Base-by-base conservation (phyloP, 2,113 vertebrate species). In the Microcebus tavaratra region DNA sequence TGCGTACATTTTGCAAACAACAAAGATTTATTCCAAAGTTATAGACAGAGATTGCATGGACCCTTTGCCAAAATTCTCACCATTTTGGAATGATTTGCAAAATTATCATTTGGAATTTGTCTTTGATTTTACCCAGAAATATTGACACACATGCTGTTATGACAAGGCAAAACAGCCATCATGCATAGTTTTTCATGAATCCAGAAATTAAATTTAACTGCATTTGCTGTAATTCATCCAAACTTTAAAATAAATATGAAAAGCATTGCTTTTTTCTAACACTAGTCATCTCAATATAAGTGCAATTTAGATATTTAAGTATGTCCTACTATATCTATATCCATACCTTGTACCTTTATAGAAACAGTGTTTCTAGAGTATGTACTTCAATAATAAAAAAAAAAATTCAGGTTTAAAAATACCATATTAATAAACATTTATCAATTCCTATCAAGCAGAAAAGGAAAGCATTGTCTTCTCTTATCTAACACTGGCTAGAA, bases 181-280 rank as follows among this genome's bases (percentile, higher is more conserved):
- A 42, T 20, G 87, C 23, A 2, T 36, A 42, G 76, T 36, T 83
- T 88, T 45, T 53, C 80, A 15, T 36, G 81, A 86, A 95, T 96
- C 75, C 95, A 92, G 68, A 95, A 96, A 97, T 96, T 93, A 97
- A 93, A 94, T 93, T 91, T 88, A 92, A 94, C 94, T 95, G 55
- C 59, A 72, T 90, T 96, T 78, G 61, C 88, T 90, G 82, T 91
- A 88, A 84, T 83, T 95, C 91, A 85, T 97, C 97, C 97, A 93
- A 96, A 97, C 91, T 95, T 92, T 96, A 85, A 98, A 97, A 94
- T 96, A 96, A 96, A 96, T 95, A 78, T 53, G 65, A 97, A 96
- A 96, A 97, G 61, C 55, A 36, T 11, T 70, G 48, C 27, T 90
- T 88, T 68, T 63, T 72, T 75, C 90, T 48, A 76, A 96, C 90